phyloP scores from a whole-genome alignment of 2,888 invertebrate genomes.

The Antheraea yamamai region DNA sequence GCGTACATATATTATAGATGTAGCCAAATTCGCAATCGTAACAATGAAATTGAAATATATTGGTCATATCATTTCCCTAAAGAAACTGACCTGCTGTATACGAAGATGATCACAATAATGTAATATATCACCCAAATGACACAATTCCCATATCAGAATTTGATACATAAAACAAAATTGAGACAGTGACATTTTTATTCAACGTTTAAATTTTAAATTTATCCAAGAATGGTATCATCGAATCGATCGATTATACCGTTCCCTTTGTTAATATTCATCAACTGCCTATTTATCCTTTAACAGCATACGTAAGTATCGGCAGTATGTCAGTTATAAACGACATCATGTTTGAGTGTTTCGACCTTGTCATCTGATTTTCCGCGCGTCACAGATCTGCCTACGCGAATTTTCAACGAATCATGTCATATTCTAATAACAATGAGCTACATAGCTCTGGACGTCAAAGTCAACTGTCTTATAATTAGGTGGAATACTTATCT shows the following conservation, averaged over 20 bases:
- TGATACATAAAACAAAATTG: constrained; percentile 2
- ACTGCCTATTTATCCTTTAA: constrained; percentile 35
- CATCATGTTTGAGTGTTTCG: constrained; percentile 33
- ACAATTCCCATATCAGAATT: constrained; percentile 1
- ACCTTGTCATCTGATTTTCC: constrained; percentile 50
- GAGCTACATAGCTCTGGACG: constrained; percentile 40
- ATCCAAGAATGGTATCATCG: background rate
- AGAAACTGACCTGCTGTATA: background rate
- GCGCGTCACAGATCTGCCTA: constrained; percentile 45
- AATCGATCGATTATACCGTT: background rate
- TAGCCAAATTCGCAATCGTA: background rate
- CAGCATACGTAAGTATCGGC: constrained; percentile 9
- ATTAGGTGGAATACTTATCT: constrained; percentile 33
- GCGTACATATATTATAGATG: background rate
- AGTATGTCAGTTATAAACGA: constrained; percentile 26
- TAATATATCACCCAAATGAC: background rate
- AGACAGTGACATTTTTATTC: background rate
- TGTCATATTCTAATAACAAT: constrained; percentile 49
- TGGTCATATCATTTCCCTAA: background rate
- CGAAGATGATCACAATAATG: background rate
- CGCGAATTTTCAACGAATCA: constrained; percentile 48
- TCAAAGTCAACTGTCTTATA: constrained; percentile 41
- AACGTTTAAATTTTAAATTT: constrained; percentile 4
- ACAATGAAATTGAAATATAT: background rate
- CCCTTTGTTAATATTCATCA: constrained; percentile 8